phyloP scores from a whole-genome alignment of 53 echinoderm and acorn worm genomes.

The Actinopyga echinites region DNA sequence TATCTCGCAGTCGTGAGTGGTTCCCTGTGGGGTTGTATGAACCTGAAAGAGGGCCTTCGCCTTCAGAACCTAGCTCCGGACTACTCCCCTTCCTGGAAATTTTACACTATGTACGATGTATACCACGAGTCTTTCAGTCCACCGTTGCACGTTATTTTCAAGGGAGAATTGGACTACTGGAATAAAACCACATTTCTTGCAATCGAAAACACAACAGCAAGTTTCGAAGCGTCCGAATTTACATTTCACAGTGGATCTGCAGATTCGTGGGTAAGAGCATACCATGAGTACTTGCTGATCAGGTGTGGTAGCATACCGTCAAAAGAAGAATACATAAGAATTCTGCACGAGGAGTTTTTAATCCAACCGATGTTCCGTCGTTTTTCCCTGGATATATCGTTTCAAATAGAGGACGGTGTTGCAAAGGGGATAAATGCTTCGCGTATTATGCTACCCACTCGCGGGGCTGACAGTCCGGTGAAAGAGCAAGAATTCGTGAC shows the following conservation, averaged over 20 bases:
- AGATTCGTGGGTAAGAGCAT: slow-evolving; percentile 79
- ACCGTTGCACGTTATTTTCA: slow-evolving; percentile 70
- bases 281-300: slow-evolving; percentile 25
- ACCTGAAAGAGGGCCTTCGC: slow-evolving; percentile 77
- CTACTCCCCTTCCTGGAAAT: slow-evolving; percentile 77
- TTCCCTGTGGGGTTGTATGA: slow-evolving; percentile 81
- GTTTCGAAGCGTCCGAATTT: slow-evolving; percentile 57
- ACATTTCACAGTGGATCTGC: slow-evolving; percentile 55
- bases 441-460: slow-evolving; percentile 65
- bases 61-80: slow-evolving; percentile 88
- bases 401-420: slow-evolving; percentile 33
- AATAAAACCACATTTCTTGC: slow-evolving; percentile 49
- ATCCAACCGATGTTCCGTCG: slow-evolving; percentile 44
- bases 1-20: slow-evolving; percentile 69
- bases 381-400: slow-evolving; percentile 51
- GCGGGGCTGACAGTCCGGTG: slow-evolving; percentile 58
- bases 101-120: slow-evolving; percentile 74
- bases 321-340: slow-evolving; percentile 29
- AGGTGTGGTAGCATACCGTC: neutral
- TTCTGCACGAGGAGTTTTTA: slow-evolving; percentile 50
- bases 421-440: slow-evolving; percentile 65
- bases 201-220: slow-evolving; percentile 59
- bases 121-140: slow-evolving; percentile 83
- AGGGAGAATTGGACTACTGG: slow-evolving; percentile 78
- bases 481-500: slow-evolving; percentile 74